Base-by-base conservation (phyloP, 2,888 invertebrate genomes). In the Copidosoma aretas region DNA sequence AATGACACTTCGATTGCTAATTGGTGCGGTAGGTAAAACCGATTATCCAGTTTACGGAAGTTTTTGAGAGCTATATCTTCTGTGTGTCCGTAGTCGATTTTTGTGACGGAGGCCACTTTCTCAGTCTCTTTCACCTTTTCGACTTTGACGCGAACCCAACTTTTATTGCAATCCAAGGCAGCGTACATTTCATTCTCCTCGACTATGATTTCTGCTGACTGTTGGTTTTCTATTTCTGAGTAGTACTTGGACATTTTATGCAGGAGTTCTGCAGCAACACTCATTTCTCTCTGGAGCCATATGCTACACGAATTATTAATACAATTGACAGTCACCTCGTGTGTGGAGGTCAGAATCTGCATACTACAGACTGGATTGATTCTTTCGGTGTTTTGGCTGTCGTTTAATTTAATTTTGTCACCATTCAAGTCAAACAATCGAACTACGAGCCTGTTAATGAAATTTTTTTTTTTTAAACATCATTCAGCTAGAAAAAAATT, bases 131-230 rank as follows among this genome's bases (percentile, higher is more conserved):
- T 84, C 5, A 82, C 76, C 59, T 82, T 82, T 15, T 85, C 49
- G 22, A 91, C 86, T 70, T 85, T 86, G 3, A 88, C 90, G 57
- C 92, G 86, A 78, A 92, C 92, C 92, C 92, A 93, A 79, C 90
- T 90, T 2, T 86, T 87, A 79, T 92, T 91, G 12, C 3, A 90
- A 3, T 88, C 88, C 60, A 86, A 86, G 0, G 88, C 90, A 0
- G 88, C 91, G 77, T 91, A 92, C 0, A 90, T 70, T 2, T 79
- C 80, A 43, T 87, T 89, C 1, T 84, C 80, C 72, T 87, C 86
- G 53, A 86, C 87, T 52, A 80, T 81, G 84, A 77, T 84, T 71
- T 75, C 88, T 85, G 80, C 88, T 86, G 77, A 84, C 84, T 70
- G 83, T 32, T 46, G 8, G 15, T 46, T 14, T 14, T 17, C 43